Conservation (phyloP, 2,113 vertebrate genomes). For the Todiramphus saurophagus region DNA sequence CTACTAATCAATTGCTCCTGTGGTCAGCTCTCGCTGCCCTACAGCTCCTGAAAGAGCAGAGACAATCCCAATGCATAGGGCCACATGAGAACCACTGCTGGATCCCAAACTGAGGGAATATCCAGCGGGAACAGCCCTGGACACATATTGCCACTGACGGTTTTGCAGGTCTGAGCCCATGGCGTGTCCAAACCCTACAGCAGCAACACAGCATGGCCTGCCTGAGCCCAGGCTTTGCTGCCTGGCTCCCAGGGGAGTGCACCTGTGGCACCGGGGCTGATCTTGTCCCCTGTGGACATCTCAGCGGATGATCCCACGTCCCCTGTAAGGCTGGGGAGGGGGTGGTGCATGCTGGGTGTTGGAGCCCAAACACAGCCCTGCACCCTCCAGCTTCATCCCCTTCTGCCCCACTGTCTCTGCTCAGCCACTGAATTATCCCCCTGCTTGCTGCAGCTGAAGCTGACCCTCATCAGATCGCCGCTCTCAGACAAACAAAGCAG, state of each 20-base stretch:
- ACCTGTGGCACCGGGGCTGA: background rate
- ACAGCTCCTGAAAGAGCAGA: background rate
- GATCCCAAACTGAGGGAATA: background rate
- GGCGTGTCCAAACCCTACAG: background rate
- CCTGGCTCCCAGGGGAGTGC: background rate
- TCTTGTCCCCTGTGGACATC: background rate
- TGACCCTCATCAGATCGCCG: background rate
- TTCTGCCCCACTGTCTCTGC: background rate
- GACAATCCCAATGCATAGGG: background rate
- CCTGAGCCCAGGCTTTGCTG: background rate
- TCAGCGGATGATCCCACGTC: background rate
- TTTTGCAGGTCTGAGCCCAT: background rate
- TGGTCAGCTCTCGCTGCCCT: background rate
- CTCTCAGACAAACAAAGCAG: background rate
- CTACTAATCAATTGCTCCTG: background rate
- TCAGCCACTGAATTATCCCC: background rate
- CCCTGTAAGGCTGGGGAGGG: background rate
- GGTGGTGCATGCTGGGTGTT: background rate
- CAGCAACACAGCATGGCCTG: background rate
- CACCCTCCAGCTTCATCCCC: background rate
- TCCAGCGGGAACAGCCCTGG: background rate
- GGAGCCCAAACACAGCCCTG: background rate
- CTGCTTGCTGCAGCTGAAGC: background rate
- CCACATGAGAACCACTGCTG: background rate
- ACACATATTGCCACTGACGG: rapidly evolving